These are phyloP conservation scores for Bathynomus jamesi DNA, from an alignment of 1,140 invertebrate species.

Conservation along the genomic window DNA sequence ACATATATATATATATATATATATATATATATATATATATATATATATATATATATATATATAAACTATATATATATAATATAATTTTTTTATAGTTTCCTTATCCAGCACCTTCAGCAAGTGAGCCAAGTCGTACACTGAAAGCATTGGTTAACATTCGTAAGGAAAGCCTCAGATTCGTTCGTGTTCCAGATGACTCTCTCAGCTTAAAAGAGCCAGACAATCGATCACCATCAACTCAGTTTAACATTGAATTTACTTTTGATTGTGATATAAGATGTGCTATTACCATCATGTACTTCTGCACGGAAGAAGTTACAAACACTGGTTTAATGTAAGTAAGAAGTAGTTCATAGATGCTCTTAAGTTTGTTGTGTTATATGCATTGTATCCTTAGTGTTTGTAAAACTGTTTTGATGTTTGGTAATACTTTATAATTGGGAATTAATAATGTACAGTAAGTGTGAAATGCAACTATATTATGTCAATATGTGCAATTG, in stretches of 20 bases:
- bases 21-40: too few relatives aligned
- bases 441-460: too few relatives aligned
- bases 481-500: too few relatives aligned
- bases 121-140: constrained; percentile 91
- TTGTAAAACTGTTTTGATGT: too few relatives aligned
- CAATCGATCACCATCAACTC: constrained; percentile 45
- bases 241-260: constrained; percentile 91
- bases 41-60: too few relatives aligned
- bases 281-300: constrained; percentile 89
- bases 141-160: constrained; percentile 93
- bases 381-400: not conserved
- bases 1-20: not conserved
- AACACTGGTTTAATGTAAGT: constrained; percentile 57
- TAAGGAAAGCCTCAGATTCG: constrained; percentile 89
- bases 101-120: constrained; percentile 89
- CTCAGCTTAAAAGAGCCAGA: constrained; percentile 43
- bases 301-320: constrained; percentile 85
- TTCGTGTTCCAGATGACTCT: constrained; percentile 48
- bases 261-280: constrained; percentile 93
- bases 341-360: not conserved
- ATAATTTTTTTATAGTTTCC: constrained; percentile 67
- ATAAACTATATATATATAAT: too few relatives aligned
- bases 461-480: too few relatives aligned
- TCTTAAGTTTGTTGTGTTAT: constrained; percentile 16
- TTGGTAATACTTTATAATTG: too few relatives aligned